Conservation (phyloP, 2,888 invertebrate genomes). For the Agrochola circellaris region DNA sequence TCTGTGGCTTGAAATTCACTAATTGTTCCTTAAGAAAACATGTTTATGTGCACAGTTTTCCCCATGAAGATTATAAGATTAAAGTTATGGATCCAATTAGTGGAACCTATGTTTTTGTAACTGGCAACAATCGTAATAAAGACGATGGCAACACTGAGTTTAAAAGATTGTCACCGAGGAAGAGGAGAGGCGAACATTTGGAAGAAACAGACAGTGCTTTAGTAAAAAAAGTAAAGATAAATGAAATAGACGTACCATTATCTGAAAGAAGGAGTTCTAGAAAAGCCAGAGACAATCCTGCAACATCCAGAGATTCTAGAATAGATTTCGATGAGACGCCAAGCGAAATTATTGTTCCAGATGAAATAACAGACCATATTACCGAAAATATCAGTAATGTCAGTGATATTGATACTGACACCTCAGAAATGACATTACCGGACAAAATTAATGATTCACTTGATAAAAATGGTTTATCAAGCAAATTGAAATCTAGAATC, state of each 20-base stretch:
- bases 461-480: conserved; percentile 27
- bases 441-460: neutral
- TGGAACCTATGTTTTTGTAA: neutral
- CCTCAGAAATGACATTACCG: neutral
- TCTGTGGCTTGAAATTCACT: conserved; percentile 49
- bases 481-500: conserved; percentile 30
- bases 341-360: conserved; percentile 1
- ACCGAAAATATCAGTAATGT: neutral
- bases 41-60: conserved; percentile 3
- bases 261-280: conserved; percentile 7
- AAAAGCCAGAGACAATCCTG: neutral
- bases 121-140: conserved; percentile 29
- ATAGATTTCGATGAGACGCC: conserved; percentile 10
- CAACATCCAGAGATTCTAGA: conserved; percentile 16
- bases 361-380: conserved; percentile 5
- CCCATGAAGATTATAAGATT: conserved; percentile 21
- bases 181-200: neutral
- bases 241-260: neutral
- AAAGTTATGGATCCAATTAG: conserved; percentile 36
- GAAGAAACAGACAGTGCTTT: neutral
- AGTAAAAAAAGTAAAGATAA: neutral
- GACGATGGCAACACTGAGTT: neutral
- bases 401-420: conserved; percentile 20
- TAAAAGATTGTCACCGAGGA: neutral
- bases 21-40: conserved; percentile 28